A percentile compares a stretch with the other conserved stretches of the same genome.
These are phyloP conservation scores for Patella depressa DNA, from an alignment of 2,888 invertebrate species.

Conservation along the genomic window DNA sequence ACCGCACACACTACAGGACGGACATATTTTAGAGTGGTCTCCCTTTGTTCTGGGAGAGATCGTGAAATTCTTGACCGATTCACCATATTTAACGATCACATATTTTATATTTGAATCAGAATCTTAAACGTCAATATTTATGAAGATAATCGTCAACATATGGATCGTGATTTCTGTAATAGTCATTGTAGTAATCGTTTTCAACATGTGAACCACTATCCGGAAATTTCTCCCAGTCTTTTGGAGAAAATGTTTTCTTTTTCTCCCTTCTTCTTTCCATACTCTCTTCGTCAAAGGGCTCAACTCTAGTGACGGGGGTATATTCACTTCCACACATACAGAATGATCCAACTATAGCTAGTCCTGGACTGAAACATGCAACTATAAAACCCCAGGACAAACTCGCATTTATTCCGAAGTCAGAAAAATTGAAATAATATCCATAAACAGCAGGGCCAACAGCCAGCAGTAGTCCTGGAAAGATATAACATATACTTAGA, in stretches of 20 bases:
- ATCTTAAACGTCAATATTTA: background rate
- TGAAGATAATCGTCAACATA: background rate
- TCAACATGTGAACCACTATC: background rate
- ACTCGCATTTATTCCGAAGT: background rate
- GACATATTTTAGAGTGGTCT: too few relatives aligned
- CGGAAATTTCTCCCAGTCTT: background rate
- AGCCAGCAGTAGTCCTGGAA: background rate
- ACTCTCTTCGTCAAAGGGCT: background rate
- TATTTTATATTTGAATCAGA: too few relatives aligned
- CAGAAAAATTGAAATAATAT: background rate
- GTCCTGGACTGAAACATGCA: background rate
- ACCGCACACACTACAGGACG: too few relatives aligned
- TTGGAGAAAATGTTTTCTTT: background rate
- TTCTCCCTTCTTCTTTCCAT: background rate
- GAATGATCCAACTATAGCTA: background rate
- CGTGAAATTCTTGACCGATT: too few relatives aligned
- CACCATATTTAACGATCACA: too few relatives aligned
- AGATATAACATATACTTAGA: too few relatives aligned
- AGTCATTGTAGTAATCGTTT: background rate
- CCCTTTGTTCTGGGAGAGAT: too few relatives aligned
- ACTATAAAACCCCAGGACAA: background rate
- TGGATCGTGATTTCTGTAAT: background rate
- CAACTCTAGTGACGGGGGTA: background rate
- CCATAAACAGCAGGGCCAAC: background rate
- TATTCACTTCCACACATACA: conserved; percentile 4